Evolutionary conservation across 1,140 invertebrate species (phyloP), one percentile per base, ranked within the genome.

Genomic region (Trialeurodes vaporariorum): DNA sequence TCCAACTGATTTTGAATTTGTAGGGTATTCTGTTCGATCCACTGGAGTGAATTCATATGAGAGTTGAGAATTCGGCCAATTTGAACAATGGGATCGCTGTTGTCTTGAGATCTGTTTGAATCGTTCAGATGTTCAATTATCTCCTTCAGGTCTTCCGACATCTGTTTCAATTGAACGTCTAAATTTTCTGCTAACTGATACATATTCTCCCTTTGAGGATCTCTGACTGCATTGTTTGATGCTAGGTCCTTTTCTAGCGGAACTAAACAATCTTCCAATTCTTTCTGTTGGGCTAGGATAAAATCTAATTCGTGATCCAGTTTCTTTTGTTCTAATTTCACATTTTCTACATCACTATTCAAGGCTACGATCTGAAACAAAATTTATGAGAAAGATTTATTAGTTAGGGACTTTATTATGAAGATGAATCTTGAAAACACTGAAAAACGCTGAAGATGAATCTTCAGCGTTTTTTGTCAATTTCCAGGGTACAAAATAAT

Each of bases 221-320:
- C 25, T 9, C 67, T 63, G 23, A 64, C 59, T 59, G 64, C 67
- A 63, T 68, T 82, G 67, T 85, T 85, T 65, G 74, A 74, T 1
- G 79, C 79, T 21, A 90, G 76, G 73, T 92, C 89, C 71, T 89
- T 89, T 78, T 98, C 94, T 40, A 98, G 78, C 0, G 93, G 93
- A 0, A 82, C 81, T 17, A 98, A 80, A 34, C 93, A 81, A 68
- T 95, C 91, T 76, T 96, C 92, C 2, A 98, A 77, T 76, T 98
- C 95, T 71, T 89, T 87, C 77, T 98, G 94, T 74, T 98, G 94
- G 0, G 90, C 87, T 68, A 91, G 82, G 65, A 98, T 90, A 77
- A 96, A 97, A 77, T 98, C 93, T n/a, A 98, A 77, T 76, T 97
- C 94, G 69, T 94, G 89, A 74, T 97, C 93, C 22, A 98, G 77